Conservation (phyloP, 2,113 vertebrate genomes). For the Oostethus manadensis region DNA sequence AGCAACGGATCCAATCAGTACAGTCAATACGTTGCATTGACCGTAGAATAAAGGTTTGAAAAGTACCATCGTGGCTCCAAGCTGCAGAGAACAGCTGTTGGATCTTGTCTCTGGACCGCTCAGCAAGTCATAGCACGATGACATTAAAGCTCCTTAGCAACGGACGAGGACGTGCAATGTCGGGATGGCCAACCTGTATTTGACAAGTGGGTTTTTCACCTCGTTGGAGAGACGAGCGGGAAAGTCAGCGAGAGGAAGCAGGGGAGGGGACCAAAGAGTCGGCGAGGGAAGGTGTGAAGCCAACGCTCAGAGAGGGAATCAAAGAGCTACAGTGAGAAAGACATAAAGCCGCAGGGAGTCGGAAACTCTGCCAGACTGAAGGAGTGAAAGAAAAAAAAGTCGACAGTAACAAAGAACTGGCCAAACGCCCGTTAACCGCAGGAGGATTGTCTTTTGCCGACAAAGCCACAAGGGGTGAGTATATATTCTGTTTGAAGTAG, state of each 20-base stretch:
- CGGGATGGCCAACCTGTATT: constrained; percentile 60
- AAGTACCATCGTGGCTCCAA: constrained; percentile 11
- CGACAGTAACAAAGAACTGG: constrained; percentile 23
- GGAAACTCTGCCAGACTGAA: constrained; percentile 23
- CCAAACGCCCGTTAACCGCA: constrained; percentile 14
- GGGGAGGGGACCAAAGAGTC: constrained; percentile 42
- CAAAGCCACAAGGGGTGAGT: constrained; percentile 47
- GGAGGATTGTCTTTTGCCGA: constrained; percentile 32
- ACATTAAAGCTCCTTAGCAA: constrained; percentile 48
- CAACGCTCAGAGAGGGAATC: constrained; percentile 19
- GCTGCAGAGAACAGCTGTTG: constrained; percentile 45
- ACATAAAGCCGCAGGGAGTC: constrained; percentile 9
- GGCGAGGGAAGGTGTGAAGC: constrained; percentile 45
- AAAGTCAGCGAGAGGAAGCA: constrained; percentile 36
- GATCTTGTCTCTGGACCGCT: constrained; percentile 9
- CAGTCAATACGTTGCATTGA: no score
- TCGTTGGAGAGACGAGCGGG: constrained; percentile 58
- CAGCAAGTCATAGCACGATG: not conserved
- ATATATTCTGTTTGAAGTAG: constrained; percentile 44
- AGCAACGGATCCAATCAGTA: no score
- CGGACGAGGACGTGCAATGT: constrained; percentile 54
- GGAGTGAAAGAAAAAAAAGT: constrained; percentile 15
- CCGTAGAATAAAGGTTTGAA: constrained; percentile 15
- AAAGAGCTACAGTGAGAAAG: constrained; percentile 10
- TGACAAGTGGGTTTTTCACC: constrained; percentile 68